Evolutionary conservation across 2,888 invertebrate species (phyloP), one percentile per base, ranked within the genome.

Genomic region (Ganaspis brasiliensis): DNA sequence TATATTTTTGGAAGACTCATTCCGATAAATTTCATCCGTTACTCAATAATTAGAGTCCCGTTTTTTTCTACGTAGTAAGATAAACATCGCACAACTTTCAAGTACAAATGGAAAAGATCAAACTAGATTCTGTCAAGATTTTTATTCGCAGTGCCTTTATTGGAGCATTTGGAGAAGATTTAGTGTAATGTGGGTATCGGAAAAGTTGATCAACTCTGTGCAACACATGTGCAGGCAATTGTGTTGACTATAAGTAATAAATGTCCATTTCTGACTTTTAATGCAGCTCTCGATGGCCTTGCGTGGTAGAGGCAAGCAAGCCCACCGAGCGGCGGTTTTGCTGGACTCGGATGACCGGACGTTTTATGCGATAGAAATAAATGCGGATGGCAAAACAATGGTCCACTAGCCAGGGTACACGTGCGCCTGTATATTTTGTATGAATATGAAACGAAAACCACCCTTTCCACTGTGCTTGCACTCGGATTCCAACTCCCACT

Each of bases 371-470:
- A 63, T 63, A 63, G 63, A 63, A 63, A 63, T 63, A 40, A 40
- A 63, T 35, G 63, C 40, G 63, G 63, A 63, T 63, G 63, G 63
- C 21, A 61, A 63, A 63, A 63, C 63, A 63, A 63, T 63, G 63
- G 61, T 61, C 16, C 35, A 31, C n/a, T 31, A 59, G 59, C 10
- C 9, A 31, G 26, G 16, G 59, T 59, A 59, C 31, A 31, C 31
- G 35, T 31, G 61, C 31, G 35, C 35, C 4, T 61, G 14, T 63
- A 40, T 63, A 63, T 63, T 63, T 63, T 63, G 40, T 63, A 63
- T 63, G 37, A 63, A 63, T 63, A 63, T 63, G 40, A 63, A 61
- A 61, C 61, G 61, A 61, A 40, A 63, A 12, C 31, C 35, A 19
- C 61, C 8, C 16, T 16, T 61, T 61, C 19, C 35, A 61, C 8